Evolutionary conservation across 2,888 invertebrate species (phyloP), one percentile per base, ranked within the genome.

Genomic region (Eremobia ochroleuca): DNA sequence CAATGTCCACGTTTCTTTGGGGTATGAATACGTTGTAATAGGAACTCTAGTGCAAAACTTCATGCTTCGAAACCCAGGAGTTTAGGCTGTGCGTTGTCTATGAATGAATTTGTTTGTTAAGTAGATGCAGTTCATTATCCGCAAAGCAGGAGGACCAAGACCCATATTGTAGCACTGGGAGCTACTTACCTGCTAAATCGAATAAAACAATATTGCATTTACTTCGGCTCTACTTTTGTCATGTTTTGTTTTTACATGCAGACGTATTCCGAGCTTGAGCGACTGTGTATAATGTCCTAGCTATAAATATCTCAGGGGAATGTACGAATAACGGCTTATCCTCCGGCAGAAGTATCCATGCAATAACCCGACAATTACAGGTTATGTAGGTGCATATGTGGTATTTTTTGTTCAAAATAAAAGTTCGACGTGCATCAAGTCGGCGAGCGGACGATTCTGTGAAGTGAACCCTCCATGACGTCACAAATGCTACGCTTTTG

Each of bases 221-320:
- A 4, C 28, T 18, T 64, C 18, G 28, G 4, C 13, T n/a, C 37
- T 37, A 25, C 9, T 15, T n/a, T 6, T 58, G 5, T 18, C 52
- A 15, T 58, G 8, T 49, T 37, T 80, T 40, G 2, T 71, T 64
- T 58, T 40, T 58, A 21, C n/a, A 28, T 31, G 5, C 25, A 52
- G 11, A 28, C 13, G 40, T 52, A 46, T 59, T 46, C 37, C 28
- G n/a, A 69, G 9, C 11, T 18, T 62, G 43, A 11, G 13, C 43
- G 21, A 34, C n/a, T n/a, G 11, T 62, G 3, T 15, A 18, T 4
- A 13, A 34, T 28, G 15, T 58, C 11, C 55, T 1, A 3, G 61
- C 66, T 81, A 81, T n/a, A 62, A 81, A 81, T 81, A 81, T n/a
- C 68, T 67, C n/a, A 46, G 58, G n/a, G 34, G 64, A 69, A 69